Base-by-base conservation (phyloP, 2,797 vertebrate species). In the Catostomus latipinnis region DNA sequence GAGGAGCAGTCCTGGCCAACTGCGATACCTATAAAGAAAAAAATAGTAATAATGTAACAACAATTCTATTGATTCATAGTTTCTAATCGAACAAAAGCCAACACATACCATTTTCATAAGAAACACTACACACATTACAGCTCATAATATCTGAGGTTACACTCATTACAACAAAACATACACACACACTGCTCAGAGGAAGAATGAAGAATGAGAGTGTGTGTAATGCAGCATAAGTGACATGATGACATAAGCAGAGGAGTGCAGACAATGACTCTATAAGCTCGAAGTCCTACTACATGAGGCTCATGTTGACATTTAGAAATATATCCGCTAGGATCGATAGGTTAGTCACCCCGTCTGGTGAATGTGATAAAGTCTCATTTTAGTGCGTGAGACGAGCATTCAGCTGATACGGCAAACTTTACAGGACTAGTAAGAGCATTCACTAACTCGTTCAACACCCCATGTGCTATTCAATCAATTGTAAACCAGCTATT, bases 21-120 rank as follows among this genome's bases (percentile, higher is more conserved):
- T 85, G 88, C 86, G 81, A 90, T 89, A 91, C 89, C 94, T 95
- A 83, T 81, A 1, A 74, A 43, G 10, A 74, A 8, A 76, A 62
- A 34, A 46, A 6, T 10, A 0, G 49, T 52, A 13, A 50, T 7
- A 48, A 78, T 8, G 14, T 34, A 34, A 34, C 34, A 12, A 49
- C 7, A 11, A 43, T 11, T 6, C 8, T 5, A 8, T 65, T n/a
- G 1, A 65, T n/a, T 46, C 4, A 14, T 48, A 13, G n/a, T 1
- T 8, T 13, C 14, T 67, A 14, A 16, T 1, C 48, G 1, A 8
- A 7, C 9, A 1, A 53, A 10, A 11, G 0, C 58, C 45, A n/a
- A 6, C 1, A 46, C 77, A 60, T 88, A 92, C 92, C 90, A 6
- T 88, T 43, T 74, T 45, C 67, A 87, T 83, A 85, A 18, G 82